Evolutionary conservation across 2,888 invertebrate genomes (phyloP).

Genomic region (Agonopterix heracliana): DNA sequence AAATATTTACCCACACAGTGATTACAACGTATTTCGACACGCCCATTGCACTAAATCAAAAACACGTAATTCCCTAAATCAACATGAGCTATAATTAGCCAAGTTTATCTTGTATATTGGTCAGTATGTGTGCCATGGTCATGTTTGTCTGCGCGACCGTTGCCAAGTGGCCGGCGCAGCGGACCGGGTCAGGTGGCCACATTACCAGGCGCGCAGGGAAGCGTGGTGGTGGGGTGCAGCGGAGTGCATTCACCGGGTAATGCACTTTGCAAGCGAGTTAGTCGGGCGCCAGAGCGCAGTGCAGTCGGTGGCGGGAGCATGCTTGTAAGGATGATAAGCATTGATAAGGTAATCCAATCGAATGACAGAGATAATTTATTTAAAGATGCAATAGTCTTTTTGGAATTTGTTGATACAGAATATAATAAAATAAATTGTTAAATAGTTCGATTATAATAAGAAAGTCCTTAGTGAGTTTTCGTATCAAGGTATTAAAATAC

Average conservation of each 20-base stretch:
- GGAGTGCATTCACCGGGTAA: conserved; percentile 22
- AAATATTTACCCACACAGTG: no score
- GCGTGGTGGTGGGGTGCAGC: conserved; percentile 26
- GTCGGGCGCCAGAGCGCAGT: background rate
- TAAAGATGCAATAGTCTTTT: no score
- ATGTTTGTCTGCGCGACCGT: conserved; percentile 45
- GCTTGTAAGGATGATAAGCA: background rate
- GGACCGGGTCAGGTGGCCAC: conserved; percentile 51
- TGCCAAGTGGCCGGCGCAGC: conserved; percentile 67
- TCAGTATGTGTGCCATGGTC: conserved; percentile 27
- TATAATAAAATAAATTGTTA: no score
- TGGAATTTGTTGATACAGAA: no score
- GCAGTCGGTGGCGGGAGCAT: background rate
- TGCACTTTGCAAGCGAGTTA: conserved; percentile 4
- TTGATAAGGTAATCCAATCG: no score
- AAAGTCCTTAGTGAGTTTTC: no score
- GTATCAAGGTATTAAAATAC: no score
- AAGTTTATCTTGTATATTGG: conserved; percentile 13
- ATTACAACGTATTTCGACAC: background rate
- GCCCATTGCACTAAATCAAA: no score
- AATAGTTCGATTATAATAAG: no score
- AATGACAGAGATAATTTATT: no score
- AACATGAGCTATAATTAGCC: no score
- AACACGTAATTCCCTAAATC: no score
- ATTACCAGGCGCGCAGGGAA: conserved; percentile 56